phyloP scores from a whole-genome alignment of 2,797 vertebrate species.

The Borostomias antarcticus region DNA sequence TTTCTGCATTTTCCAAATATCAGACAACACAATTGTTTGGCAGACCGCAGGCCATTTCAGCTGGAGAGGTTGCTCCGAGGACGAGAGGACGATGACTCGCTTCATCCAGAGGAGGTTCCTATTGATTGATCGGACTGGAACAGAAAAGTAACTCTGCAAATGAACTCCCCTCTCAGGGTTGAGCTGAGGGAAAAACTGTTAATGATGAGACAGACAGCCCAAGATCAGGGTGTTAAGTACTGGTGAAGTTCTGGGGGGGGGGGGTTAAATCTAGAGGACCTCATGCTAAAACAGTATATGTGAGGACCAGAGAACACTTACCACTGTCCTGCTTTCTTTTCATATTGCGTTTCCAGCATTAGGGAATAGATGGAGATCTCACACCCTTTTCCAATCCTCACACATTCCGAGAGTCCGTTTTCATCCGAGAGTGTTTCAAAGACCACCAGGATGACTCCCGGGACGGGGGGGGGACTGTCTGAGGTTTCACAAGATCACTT shows the following conservation, averaged over 20 bases:
- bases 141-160: background rate
- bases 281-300: background rate
- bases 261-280: background rate
- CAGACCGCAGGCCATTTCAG: slow-evolving; percentile 17
- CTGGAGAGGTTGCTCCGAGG: slow-evolving; percentile 19
- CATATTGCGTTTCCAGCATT: slow-evolving; percentile 17
- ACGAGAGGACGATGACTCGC: slow-evolving; percentile 6
- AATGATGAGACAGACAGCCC: background rate
- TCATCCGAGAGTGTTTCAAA: slow-evolving; percentile 25
- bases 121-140: background rate
- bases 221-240: background rate
- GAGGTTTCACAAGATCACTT: slow-evolving; percentile 30
- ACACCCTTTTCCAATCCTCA: background rate
- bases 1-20: slow-evolving; percentile 15
- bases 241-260: background rate
- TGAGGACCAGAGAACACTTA: background rate
- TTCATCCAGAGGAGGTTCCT: background rate
- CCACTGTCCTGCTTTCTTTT: slow-evolving; percentile 17
- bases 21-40: slow-evolving; percentile 2
- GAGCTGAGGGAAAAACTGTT: background rate
- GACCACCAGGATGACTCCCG: slow-evolving; percentile 33
- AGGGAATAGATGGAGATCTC: slow-evolving; percentile 26
- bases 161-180: background rate
- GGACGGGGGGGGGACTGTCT: background rate
- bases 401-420: slow-evolving; percentile 8